Base-by-base conservation (phyloP, 1,140 invertebrate species). In the Megalonaias nervosa region DNA sequence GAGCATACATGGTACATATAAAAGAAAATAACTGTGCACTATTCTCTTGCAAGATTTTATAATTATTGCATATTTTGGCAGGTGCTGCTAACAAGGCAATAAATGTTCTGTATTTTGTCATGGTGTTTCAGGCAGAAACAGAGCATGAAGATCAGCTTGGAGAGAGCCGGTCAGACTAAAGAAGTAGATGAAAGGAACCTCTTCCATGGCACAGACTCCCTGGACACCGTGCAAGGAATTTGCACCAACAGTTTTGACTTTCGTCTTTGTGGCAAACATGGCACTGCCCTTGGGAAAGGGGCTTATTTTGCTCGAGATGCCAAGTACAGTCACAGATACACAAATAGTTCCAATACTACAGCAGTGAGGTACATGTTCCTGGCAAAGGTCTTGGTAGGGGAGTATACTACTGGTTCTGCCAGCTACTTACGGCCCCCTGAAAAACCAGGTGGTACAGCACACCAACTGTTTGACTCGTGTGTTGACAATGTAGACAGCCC, bases 231-330 rank as follows among this genome's bases (percentile, higher is more conserved):
- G 31, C 23, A 71, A 23, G 71, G 76, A 14, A 87, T 88, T 13
- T 83, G 84, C 65, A 70, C 72, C 9, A 85, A 88, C 64, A 85
- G 85, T 19, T 87, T 88, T 65, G 86, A 88, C 67, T 82, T 77
- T 15, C 73, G 86, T 19, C 71, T 84, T 21, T 82, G 79, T 31
- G 86, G 86, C 1, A 79, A 77, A 66, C 72, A 76, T 66, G 88
- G 85, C 2, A 82, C 86, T 19, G 67, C 76, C 38, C 88, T 84
- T 80, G 88, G 88, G 1, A 85, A 84, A 68, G 88, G 88, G 1
- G 80, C 80, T 31, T 89, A 89, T 72, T 89, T 89, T 71, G 84
- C 86, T 1, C 70, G 79, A 17, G 74, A 83, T 82, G 82, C 88
- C 17, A 75, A 74, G 15, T 86, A 84, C 66, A 82, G 84, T 17